Percentiles rank a stretch among this genome's conserved stretches.
phyloP scores from a whole-genome alignment of 2,113 vertebrate species.

The Chloropsis cyanopogon region DNA sequence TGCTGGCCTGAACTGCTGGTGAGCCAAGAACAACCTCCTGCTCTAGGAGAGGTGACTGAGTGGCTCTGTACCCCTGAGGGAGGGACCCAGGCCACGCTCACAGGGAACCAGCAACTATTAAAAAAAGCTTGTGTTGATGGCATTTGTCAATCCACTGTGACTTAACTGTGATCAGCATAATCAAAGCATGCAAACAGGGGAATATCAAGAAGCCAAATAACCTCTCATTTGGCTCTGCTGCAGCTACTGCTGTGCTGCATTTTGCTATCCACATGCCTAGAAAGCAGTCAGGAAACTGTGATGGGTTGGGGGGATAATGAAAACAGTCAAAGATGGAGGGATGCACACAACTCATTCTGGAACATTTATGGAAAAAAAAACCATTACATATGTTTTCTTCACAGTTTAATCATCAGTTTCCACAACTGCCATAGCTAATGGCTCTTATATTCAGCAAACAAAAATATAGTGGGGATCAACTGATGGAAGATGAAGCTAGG shows the following conservation, averaged over 20 bases:
- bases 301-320: not conserved
- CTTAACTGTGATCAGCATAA: not conserved
- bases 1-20: not conserved
- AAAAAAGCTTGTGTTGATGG: not conserved
- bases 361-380: not conserved
- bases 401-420: not conserved
- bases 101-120: not conserved
- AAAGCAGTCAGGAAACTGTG: not conserved
- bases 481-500: not conserved
- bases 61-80: not conserved
- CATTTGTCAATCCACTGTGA: not conserved
- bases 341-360: not conserved
- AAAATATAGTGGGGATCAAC: not conserved
- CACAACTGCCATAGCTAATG: not conserved
- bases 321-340: not conserved
- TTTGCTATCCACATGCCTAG: not conserved
- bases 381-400: not conserved
- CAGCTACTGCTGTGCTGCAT: conserved; percentile 4
- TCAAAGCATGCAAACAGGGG: not conserved
- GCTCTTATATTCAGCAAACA: not conserved
- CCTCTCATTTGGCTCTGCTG: not conserved
- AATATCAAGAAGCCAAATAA: not conserved
- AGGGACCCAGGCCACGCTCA: fast-evolving
- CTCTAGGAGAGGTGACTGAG: fast-evolving
- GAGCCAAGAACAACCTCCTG: not conserved